Conservation (phyloP, 2,113 vertebrate species). For the Cololabis saira region DNA sequence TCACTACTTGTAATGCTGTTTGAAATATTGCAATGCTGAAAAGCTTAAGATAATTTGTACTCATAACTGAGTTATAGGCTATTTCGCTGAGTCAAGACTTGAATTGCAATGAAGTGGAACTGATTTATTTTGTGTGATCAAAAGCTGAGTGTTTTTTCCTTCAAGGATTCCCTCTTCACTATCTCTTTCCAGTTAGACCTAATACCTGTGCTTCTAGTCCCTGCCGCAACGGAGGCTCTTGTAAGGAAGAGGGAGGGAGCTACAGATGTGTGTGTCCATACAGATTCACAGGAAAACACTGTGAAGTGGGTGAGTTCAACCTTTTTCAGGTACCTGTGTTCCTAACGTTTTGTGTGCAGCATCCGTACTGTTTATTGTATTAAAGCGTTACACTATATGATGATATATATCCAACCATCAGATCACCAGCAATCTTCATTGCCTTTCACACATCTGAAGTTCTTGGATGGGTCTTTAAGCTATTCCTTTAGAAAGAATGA, state of each 20-base stretch:
- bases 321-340: neutral
- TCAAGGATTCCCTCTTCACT: conserved; percentile 57
- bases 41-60: conserved; percentile 55
- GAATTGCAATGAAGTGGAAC: conserved; percentile 36
- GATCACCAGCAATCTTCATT: no score
- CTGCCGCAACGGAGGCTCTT: conserved; percentile 94
- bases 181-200: conserved; percentile 86
- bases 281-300: conserved; percentile 94
- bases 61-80: conserved; percentile 43
- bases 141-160: conserved; percentile 22
- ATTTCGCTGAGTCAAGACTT: conserved; percentile 48
- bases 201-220: conserved; percentile 89
- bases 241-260: conserved; percentile 86
- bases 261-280: conserved; percentile 94
- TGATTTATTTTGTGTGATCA: conserved; percentile 50
- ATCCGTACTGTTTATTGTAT: neutral
- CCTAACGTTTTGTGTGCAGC: neutral
- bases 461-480: no score
- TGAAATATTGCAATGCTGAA: conserved; percentile 56
- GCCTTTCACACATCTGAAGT: no score
- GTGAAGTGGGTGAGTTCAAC: conserved; percentile 90
- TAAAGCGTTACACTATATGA: no score
- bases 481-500: no score
- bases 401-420: no score
- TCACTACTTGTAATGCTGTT: conserved; percentile 49